Evolutionary conservation across 2,113 vertebrate species (phyloP).

Genomic region (Polypterus bichir): DNA sequence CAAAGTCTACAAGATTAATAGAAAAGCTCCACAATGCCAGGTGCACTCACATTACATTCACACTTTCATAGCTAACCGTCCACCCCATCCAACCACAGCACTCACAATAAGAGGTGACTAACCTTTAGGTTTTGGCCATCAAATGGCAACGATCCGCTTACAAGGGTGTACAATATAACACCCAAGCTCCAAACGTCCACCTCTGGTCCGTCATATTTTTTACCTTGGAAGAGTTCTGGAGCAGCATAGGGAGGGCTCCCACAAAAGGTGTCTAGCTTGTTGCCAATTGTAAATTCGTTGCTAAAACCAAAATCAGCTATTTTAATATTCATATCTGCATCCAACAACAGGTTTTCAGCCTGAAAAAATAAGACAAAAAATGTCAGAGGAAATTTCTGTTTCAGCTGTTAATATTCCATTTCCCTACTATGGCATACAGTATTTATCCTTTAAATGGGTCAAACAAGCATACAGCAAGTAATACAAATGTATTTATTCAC

Average conservation of each 20-base stretch:
- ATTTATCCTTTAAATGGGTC: no score
- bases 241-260: constrained; percentile 89
- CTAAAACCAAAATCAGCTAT: constrained; percentile 97
- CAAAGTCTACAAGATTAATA: no score
- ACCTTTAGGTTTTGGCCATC: constrained; percentile 96
- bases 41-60: no score
- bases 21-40: no score
- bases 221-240: constrained; percentile 91
- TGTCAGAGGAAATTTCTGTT: no score
- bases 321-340: constrained; percentile 97
- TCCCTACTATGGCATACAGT: no score
- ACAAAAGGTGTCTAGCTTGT: constrained; percentile 93
- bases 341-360: constrained; percentile 93
- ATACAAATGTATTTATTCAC: no score
- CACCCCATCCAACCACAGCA: no score
- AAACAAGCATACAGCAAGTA: no score
- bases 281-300: constrained; percentile 90
- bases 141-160: constrained; percentile 89
- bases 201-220: constrained; percentile 90
- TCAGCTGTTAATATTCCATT: no score
- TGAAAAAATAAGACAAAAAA: constrained; percentile 38
- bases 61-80: no score
- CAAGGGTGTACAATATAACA: constrained; percentile 87
- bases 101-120: constrained; percentile 7
- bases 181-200: constrained; percentile 96